Base-by-base conservation (phyloP, 2,888 invertebrate genomes). In the Drosophila imparisetae region DNA sequence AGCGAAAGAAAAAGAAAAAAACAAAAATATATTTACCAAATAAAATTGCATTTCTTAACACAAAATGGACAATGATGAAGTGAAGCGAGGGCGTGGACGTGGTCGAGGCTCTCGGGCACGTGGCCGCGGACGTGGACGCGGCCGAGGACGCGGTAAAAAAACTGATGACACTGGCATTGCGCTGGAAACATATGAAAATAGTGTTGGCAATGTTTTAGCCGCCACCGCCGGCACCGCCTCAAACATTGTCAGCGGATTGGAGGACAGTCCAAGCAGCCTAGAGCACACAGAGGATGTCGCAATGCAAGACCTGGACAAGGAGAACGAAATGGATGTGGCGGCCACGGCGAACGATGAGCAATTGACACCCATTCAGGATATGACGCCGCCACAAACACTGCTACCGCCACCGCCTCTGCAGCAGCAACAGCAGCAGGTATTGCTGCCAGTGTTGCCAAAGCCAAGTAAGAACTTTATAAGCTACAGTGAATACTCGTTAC, bases 111-210 rank as follows among this genome's bases (percentile, higher is more conserved):
- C 95, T 89, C 95, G 95, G 89, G 93, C 94, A 48, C 95, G 96
- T 63, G 96, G 96, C 27, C 94, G 97, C 85, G 96, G 96, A 55
- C 94, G 96, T 38, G 96, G 97, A n/a, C 94, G 96, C 40, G 96
- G 96, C 30, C 95, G 97, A 38, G 96, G 96, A 61, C 94, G 97
- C 73, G 96, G 96, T 24, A 97, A 96, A 92, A 95, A 96, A 59
- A 94, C 95, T 1, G 91, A 91, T 54, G 96, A 95, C 94, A 64
- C 54, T 42, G 65, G 52, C 53, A 71, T 15, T 27, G 52, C 66
- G 7, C 24, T 78, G 2, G 84, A 81, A 53, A 57, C 83, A 62
- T 80, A 66, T 53, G 80, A 80, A 50, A 62, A 36, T 53, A 57
- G 30, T 27, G 38, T 29, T 27, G 65, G 63, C 11, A 50, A 48